Evolutionary conservation across 2,113 vertebrate genomes (phyloP).

Genomic region (Phyllostomus hastatus): DNA sequence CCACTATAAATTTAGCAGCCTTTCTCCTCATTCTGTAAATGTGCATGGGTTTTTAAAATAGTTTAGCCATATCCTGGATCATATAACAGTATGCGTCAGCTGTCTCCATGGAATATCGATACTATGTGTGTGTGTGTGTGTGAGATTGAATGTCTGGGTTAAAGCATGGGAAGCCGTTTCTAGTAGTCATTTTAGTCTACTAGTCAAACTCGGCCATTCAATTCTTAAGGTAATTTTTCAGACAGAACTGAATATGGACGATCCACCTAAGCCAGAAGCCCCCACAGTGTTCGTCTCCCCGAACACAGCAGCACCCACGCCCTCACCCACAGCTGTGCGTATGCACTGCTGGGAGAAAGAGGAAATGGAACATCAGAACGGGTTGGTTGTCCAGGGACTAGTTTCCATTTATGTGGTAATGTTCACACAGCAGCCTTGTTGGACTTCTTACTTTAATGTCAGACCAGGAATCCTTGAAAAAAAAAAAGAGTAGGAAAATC

Average conservation of each 20-base stretch:
- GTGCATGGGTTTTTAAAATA: neutral
- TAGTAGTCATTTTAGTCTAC: neutral
- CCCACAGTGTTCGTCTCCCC: constrained; percentile 60
- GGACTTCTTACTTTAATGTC: constrained; percentile 21
- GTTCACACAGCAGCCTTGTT: constrained; percentile 42
- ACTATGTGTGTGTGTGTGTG: neutral
- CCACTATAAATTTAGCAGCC: neutral
- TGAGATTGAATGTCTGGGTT: neutral
- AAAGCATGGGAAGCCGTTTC: neutral
- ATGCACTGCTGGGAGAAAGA: constrained; percentile 70
- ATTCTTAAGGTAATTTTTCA: neutral
- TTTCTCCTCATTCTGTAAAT: neutral
- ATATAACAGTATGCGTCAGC: neutral
- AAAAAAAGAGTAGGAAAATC: constrained; percentile 9
- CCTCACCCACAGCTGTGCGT: constrained; percentile 68
- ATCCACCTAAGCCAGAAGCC: neutral
- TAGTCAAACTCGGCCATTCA: neutral
- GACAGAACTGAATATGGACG: neutral
- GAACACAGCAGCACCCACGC: constrained; percentile 61
- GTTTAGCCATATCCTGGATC: neutral
- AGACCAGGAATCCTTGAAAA: constrained; percentile 21
- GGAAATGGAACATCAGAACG: constrained; percentile 74
- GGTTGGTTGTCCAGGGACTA: constrained; percentile 53
- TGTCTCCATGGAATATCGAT: neutral
- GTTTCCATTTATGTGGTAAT: constrained; percentile 73